phyloP scores from a whole-genome alignment of 2,888 invertebrate genomes.

The Polietes domitor region DNA sequence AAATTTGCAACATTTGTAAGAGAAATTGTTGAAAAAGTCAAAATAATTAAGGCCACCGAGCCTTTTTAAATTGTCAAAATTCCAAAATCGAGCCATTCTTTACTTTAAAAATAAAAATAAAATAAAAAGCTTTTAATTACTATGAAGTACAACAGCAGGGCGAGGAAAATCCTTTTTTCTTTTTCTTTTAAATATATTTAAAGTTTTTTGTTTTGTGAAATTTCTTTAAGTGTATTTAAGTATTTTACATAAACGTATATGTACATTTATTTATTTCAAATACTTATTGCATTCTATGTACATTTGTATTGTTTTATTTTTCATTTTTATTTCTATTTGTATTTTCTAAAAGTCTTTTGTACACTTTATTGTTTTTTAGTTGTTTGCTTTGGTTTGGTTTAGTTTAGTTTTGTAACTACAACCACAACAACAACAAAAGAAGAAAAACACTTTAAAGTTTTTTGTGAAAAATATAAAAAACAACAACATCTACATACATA shows the following conservation, averaged over 20 bases:
- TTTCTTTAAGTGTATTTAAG: neutral
- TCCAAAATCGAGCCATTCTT: no score
- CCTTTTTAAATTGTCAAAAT: no score
- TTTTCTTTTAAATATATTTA: no score
- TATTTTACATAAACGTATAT: neutral
- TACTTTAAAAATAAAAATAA: no score
- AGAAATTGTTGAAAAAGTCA: no score
- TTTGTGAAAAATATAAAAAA: neutral
- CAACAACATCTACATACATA: neutral
- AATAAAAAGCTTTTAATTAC: no score
- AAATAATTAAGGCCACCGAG: no score
- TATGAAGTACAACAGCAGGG: no score
- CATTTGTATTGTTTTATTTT: no score
- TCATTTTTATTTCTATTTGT: neutral
- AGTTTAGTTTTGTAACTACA: neutral
- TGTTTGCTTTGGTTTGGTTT: neutral
- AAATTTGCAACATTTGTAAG: no score
- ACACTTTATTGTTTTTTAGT: neutral
- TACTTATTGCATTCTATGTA: neutral
- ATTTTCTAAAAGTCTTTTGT: neutral
- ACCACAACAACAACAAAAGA: neutral
- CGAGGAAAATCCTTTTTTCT: no score
- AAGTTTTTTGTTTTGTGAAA: neutral
- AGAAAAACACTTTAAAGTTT: conserved; percentile 8
- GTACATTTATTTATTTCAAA: neutral